Base-by-base conservation (phyloP, 2,113 vertebrate genomes). In the Nannospalax galili region DNA sequence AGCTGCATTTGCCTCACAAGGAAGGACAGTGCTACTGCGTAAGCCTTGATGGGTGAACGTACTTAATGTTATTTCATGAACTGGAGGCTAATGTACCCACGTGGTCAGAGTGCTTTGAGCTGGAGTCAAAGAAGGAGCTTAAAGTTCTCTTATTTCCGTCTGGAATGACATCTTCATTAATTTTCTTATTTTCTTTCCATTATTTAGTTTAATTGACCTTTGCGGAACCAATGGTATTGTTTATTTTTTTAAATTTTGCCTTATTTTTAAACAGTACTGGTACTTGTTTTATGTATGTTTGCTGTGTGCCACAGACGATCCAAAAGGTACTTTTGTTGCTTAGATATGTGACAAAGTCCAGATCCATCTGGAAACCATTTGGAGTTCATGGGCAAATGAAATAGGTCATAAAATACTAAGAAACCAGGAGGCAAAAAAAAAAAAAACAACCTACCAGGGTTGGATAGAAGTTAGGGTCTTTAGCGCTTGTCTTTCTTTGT, bases 321-420 rank as follows among this genome's bases (percentile, higher is more conserved):
- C 56, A 72, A 58, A 37, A 35, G 74, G 45, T 15, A 24, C 35
- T 7, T 90, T 67, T 65, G 56, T 22, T 90, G 81, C 73, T 78
- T 11, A 5, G 52, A 17, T 74, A 37, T 4, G 40, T 78, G 84
- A 84, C 22, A 10, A 77, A 88, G 90, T 88, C 95, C 95, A 96
- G 85, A 45, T 45, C 64, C 80, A 82, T 93, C 87, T 94, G 94
- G 89, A 97, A 95, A 84, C 69, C 78, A 97, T 96, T 95, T 96
- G 58, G 86, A 96, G 92, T 94, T 97, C 94, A 93, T n/a, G 84
- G 69, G 60, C 87, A 96, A 91, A 94, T 74, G 73, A 82, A 95
- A 48, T 12, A 72, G 88, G 94, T 95, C 89, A 91, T 81, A 91
- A 88, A 95, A 73, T 77, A 74, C 35, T 73, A 89, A 93, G 95